Percentiles rank a stretch among this genome's conserved stretches.
Evolutionary conservation across 1,140 invertebrate species (phyloP).

Genomic region (Drosophila nasuta): DNA sequence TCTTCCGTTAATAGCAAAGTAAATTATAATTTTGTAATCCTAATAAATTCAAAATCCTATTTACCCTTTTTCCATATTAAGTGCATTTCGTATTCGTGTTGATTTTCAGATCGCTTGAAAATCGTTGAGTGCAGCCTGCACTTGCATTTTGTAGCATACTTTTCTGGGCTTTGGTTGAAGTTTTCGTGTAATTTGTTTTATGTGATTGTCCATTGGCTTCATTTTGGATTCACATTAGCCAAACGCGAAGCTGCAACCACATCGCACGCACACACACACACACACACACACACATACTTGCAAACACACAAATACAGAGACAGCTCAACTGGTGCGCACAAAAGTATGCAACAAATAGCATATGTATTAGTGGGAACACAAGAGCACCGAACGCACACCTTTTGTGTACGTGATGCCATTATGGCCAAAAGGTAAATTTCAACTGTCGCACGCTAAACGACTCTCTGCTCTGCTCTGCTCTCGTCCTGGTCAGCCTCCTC

Average conservation of each 20-base stretch:
- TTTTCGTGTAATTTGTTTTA: constrained; percentile 81
- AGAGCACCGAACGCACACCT: constrained; percentile 68
- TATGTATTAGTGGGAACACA: constrained; percentile 55
- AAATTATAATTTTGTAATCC: too few relatives aligned
- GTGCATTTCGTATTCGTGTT: neutral
- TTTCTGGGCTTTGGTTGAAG: constrained; percentile 73
- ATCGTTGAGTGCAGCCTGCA: constrained; percentile 44
- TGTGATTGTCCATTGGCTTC: constrained; percentile 80
- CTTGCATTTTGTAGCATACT: constrained; percentile 76
- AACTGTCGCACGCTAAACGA: constrained; percentile 79
- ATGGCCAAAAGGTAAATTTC: constrained; percentile 82
- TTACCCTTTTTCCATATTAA: neutral
- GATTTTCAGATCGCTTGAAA: neutral
- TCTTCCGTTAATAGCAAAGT: too few relatives aligned
- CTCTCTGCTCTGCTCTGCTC: constrained; percentile 46
- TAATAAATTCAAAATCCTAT: too few relatives aligned
- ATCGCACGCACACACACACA: constrained; percentile 56
- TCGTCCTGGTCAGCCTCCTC: neutral
- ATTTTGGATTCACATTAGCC: constrained; percentile 78
- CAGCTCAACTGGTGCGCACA: constrained; percentile 2
- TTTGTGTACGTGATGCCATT: constrained; percentile 82
- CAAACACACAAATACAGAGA: constrained; percentile 18
- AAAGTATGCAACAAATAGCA: constrained; percentile 75
- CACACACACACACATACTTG: constrained; percentile 21
- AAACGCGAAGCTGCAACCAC: constrained; percentile 64